These are phyloP conservation scores for Sebastes baramenuke DNA, from an alignment of 2,797 vertebrate genomes.

Conservation along the genomic window DNA sequence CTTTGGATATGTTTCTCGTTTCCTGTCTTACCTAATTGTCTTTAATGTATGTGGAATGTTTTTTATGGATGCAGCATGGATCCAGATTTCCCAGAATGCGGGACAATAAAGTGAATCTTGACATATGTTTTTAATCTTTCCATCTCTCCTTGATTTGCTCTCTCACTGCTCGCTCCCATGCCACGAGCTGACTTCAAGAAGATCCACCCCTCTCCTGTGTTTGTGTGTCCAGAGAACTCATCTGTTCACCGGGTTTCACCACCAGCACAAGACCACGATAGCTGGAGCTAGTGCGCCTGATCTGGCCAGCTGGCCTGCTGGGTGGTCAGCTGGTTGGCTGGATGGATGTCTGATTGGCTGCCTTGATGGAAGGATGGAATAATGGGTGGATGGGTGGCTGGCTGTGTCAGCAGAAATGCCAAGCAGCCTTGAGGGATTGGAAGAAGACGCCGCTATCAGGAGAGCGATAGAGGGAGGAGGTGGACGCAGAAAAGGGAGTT, in stretches of 20 bases:
- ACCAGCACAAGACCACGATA: constrained; percentile 14
- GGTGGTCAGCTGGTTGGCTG: constrained; percentile 18
- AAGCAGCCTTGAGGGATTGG: constrained; percentile 6
- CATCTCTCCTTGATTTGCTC: constrained; percentile 1
- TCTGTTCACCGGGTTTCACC: constrained; percentile 45
- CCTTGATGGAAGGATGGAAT: constrained; percentile 12
- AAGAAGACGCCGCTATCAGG: not conserved
- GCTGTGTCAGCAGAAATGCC: constrained; percentile 32
- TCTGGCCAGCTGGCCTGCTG: constrained; percentile 31
- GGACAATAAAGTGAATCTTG: not conserved
- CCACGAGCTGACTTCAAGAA: constrained; percentile 38
- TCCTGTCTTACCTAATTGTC: not conserved
- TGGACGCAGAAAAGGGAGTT: not conserved
- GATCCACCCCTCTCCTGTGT: constrained; percentile 31
- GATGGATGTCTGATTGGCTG: not conserved
- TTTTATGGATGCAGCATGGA: not conserved
- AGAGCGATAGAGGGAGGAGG: not conserved
- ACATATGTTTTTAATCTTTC: constrained; percentile 29
- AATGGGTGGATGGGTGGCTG: not conserved
- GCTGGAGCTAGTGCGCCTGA: not conserved
- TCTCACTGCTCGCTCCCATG: not conserved
- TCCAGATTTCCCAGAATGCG: not conserved
- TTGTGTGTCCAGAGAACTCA: constrained; percentile 52
- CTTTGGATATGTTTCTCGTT: not conserved
- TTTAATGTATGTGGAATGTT: not conserved